phyloP scores from a whole-genome alignment of 2,797 vertebrate genomes.

The Tamandua tetradactyla region DNA sequence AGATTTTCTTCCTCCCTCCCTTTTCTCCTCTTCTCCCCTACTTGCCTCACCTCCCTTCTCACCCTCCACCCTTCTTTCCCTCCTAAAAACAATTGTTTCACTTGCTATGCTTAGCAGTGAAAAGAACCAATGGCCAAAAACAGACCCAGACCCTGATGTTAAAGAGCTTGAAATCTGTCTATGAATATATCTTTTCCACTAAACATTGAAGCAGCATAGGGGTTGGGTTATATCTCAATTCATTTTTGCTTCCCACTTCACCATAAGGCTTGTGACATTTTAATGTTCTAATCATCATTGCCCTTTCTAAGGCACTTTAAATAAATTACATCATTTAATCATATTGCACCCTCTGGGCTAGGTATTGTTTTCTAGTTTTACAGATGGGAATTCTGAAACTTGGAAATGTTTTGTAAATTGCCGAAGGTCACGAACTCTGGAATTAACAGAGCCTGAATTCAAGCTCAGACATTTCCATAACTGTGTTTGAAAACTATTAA shows the following conservation, averaged over 20 bases:
- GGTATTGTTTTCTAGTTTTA: not conserved
- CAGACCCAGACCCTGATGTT: not conserved
- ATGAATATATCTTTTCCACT: not conserved
- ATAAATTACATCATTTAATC: not conserved
- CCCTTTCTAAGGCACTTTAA: not conserved
- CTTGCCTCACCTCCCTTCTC: not conserved
- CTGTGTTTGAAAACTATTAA: not conserved
- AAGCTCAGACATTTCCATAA: not conserved
- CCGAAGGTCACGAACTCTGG: not conserved
- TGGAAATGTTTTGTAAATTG: not conserved
- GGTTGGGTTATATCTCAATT: not conserved
- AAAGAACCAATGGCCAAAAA: not conserved
- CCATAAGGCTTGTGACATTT: not conserved
- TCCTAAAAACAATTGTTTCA: not conserved
- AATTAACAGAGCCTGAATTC: not conserved
- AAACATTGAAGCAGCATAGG: not conserved
- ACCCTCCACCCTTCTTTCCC: not conserved
- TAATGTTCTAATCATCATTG: not conserved
- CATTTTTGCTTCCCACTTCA: not conserved
- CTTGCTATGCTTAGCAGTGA: not conserved
- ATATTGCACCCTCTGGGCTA: not conserved
- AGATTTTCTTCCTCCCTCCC: no score
- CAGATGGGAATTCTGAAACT: not conserved
- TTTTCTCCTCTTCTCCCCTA: no score
- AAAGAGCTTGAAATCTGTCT: not conserved